These are phyloP conservation scores for Leucosticte australis DNA, from an alignment of 2,113 vertebrate species.

Conservation along the genomic window DNA sequence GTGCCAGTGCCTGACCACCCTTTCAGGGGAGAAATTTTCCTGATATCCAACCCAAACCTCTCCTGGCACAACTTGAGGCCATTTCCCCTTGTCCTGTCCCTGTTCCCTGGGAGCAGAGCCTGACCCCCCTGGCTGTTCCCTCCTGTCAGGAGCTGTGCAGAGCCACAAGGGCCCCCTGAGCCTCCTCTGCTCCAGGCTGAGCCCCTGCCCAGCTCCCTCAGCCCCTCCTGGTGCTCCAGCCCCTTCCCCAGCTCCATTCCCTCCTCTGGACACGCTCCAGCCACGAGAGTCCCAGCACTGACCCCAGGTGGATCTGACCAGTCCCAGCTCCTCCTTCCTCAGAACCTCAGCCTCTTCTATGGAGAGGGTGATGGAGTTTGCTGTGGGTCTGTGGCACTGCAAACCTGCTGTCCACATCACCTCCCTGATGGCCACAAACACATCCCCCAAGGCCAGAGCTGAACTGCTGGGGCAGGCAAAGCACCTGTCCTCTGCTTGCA, in stretches of 20 bases:
- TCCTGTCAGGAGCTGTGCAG: not conserved
- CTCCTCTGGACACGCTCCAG: fast-evolving
- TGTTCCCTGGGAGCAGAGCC: not conserved
- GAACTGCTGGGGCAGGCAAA: not conserved
- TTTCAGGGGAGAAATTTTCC: not conserved
- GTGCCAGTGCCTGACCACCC: not conserved
- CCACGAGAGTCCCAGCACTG: not conserved
- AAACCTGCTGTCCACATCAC: not conserved
- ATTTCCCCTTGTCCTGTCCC: fast-evolving
- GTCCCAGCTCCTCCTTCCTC: not conserved
- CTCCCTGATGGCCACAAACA: not conserved
- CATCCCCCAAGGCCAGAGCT: not conserved
- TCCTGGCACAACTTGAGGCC: fast-evolving
- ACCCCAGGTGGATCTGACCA: not conserved
- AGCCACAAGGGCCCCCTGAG: not conserved
- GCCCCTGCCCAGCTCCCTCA: not conserved
- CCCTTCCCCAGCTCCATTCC: fast-evolving
- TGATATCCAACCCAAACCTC: not conserved
- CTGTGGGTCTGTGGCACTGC: not conserved
- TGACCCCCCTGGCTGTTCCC: fast-evolving
- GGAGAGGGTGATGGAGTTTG: not conserved
- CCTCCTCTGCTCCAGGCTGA: not conserved
- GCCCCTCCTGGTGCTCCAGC: fast-evolving
- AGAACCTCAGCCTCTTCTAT: not conserved
- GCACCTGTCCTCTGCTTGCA: not conserved